Base-by-base conservation (phyloP, 2,888 invertebrate species). In the Scaptomyza flava region DNA sequence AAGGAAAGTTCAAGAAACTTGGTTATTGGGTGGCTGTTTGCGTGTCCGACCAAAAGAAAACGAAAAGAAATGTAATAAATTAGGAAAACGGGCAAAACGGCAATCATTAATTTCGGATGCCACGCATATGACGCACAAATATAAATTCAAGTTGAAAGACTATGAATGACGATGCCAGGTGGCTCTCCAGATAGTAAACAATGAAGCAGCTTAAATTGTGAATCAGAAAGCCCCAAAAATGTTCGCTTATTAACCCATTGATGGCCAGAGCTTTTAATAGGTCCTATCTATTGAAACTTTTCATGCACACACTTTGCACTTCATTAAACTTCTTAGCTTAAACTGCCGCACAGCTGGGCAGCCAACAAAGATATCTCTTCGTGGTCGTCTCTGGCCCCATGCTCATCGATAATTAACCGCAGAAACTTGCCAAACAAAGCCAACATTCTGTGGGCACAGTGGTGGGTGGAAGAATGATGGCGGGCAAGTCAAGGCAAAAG, bases 381-480 rank as follows among this genome's bases (percentile, higher is more conserved):
- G 47, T 46, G 60, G 72, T 47, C 63, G 58, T 50, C 59, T 60
- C 42, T 50, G 42, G 71, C 60, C 66, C 30, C 78, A 46, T 56
- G 56, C 79, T 77, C 79, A 81, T 81, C 87, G 81, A 81, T 81
- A 82, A 82, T 87, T 87, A 85, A 79, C 82, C 82, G 69, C 86
- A 87, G 72, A 64, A 82, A 82, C 81, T 82, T 81, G 71, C 56
- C 80, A 71, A 72, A 86, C 89, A 87, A 79, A 65, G 67, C 50
- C 52, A 42, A 17, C 43, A 33, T 30, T 23, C 6, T 27, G 34
- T 11, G 8, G 8, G 2, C 2, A n/a, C n/a, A n/a, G n/a, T 23
- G 9, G 12, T 5, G 7, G 17, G 1, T 6, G 9, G 7, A 36
- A 7, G 38, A 2, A 2, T 8, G 8, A 14, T 38, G 7, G 38